These are phyloP conservation scores for Neocrepidodera transversa DNA, from an alignment of 2,888 invertebrate species.

Conservation along the genomic window DNA sequence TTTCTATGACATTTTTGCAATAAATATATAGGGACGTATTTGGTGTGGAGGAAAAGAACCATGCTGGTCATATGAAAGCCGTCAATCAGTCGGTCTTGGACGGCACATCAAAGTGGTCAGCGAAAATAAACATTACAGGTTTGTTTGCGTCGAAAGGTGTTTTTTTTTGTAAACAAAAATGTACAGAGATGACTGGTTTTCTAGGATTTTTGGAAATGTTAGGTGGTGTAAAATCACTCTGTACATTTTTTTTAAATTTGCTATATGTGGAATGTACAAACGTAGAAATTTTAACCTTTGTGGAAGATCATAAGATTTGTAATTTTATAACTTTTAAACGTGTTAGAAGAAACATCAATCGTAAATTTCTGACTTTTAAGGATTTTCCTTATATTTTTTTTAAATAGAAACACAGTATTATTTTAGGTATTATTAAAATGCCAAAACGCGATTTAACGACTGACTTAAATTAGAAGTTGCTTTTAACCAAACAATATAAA, in stretches of 20 bases:
- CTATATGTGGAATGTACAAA: slow-evolving; percentile 22
- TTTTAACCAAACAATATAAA: slow-evolving; percentile 20
- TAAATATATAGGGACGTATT: slow-evolving; percentile 82
- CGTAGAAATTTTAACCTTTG: slow-evolving; percentile 13
- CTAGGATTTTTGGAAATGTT: background rate
- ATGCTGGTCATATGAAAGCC: slow-evolving; percentile 95
- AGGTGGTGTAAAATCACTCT: background rate
- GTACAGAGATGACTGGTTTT: slow-evolving; percentile 7
- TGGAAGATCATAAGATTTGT: background rate
- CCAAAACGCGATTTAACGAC: background rate
- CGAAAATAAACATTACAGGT: slow-evolving; percentile 99
- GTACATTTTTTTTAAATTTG: slow-evolving; percentile 14
- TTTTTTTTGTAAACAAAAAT: slow-evolving; percentile 18
- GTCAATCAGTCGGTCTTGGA: slow-evolving; percentile 99
- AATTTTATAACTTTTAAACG: no score
- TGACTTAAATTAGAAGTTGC: slow-evolving; percentile 5
- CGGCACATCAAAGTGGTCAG: slow-evolving; percentile 99
- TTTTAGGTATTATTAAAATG: no score
- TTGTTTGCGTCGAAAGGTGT: slow-evolving; percentile 62
- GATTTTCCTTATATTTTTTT: no score
- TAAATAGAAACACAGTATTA: no score
- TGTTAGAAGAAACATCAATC: no score
- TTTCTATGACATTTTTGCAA: slow-evolving; percentile 30
- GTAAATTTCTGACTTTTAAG: no score
- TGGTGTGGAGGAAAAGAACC: slow-evolving; percentile 93